Evolutionary conservation across 2,797 vertebrate species (phyloP).

Genomic region (Simalia tracyae): DNA sequence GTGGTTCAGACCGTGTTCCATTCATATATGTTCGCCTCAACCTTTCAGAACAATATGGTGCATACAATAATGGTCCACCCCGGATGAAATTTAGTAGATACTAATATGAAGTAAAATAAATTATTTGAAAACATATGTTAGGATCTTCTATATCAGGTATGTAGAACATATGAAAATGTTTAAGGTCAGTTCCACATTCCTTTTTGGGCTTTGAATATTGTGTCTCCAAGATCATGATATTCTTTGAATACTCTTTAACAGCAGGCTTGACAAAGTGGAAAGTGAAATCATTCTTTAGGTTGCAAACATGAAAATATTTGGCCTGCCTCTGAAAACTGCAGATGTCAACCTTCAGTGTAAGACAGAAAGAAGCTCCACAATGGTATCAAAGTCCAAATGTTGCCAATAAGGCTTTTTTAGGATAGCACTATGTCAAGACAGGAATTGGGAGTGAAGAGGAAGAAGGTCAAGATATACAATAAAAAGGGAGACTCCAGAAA

Average conservation of each 20-base stretch:
- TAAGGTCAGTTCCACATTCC: neutral
- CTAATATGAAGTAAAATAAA: slow-evolving; percentile 66
- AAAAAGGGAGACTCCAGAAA: neutral
- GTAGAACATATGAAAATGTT: neutral
- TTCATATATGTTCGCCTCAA: slow-evolving; percentile 85
- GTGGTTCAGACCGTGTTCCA: slow-evolving; percentile 85
- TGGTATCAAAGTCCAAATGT: neutral
- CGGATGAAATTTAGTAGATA: slow-evolving; percentile 91
- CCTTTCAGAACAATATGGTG: slow-evolving; percentile 85
- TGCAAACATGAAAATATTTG: neutral
- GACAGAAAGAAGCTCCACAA: neutral
- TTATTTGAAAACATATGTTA: slow-evolving; percentile 17
- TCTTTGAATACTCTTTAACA: neutral
- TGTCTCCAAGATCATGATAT: neutral
- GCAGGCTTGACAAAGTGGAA: neutral
- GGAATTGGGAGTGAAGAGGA: neutral
- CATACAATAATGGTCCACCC: slow-evolving; percentile 79
- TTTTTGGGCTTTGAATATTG: neutral
- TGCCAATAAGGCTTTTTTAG: neutral
- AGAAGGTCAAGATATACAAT: neutral
- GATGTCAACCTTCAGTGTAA: neutral
- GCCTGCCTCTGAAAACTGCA: neutral
- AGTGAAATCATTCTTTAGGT: neutral
- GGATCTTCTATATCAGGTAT: neutral
- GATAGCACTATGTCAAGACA: neutral